Evolutionary conservation across 1,140 invertebrate species (phyloP).

Genomic region (Scaptomyza graminum): DNA sequence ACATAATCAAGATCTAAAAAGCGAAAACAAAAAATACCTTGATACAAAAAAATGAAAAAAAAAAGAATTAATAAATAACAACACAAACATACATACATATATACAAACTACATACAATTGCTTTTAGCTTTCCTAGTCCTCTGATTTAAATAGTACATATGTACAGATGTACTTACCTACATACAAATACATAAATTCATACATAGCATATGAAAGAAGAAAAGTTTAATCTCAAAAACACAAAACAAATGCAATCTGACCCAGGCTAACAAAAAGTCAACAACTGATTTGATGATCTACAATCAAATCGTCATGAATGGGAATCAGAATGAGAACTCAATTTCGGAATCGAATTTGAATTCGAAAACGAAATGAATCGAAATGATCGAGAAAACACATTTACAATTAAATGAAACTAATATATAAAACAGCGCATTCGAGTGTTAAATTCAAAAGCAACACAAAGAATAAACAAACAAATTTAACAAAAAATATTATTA

Average conservation of each 20-base stretch:
- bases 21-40: constrained; percentile 20
- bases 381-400: constrained; percentile 5
- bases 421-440: constrained; percentile 30
- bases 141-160: constrained; percentile 62
- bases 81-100: not conserved
- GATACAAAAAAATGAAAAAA: constrained; percentile 47
- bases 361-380: too few species aligned
- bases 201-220: constrained; percentile 12
- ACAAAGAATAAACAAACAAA: constrained; percentile 27
- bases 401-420: constrained; percentile 8
- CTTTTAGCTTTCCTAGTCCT: constrained; percentile 79
- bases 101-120: constrained; percentile 63
- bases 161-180: constrained; percentile 21
- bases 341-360: not conserved
- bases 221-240: constrained; percentile 34
- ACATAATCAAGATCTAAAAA: constrained; percentile 60
- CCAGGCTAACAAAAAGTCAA: constrained; percentile 31
- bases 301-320: constrained; percentile 27
- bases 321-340: constrained; percentile 8
- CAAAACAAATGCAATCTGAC: constrained; percentile 38
- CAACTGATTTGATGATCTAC: constrained; percentile 34
- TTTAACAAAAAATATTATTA: constrained; percentile 75
- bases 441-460: constrained; percentile 47
- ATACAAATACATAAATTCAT: constrained; percentile 24
- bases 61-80: constrained; percentile 34